Base-by-base conservation (phyloP, 2,797 vertebrate genomes). In the Gadopsis marmoratus region DNA sequence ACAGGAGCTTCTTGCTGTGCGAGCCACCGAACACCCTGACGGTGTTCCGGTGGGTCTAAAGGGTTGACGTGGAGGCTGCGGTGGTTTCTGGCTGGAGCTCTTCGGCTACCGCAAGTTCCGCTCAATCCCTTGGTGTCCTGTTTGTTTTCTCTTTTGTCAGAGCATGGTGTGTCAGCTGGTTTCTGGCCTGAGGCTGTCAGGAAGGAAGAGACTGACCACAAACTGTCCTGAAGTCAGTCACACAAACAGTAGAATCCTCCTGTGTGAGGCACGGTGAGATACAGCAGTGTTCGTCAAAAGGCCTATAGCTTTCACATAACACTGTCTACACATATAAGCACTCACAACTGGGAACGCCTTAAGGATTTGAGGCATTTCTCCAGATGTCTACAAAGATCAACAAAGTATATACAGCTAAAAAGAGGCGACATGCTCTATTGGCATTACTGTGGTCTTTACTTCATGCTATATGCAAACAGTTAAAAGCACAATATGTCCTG, bases 121-220 rank as follows among this genome's bases (percentile, higher is more conserved):
- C 83, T 79, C 79, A 84, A 76, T 84, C 47, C 68, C 71, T 86
- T 87, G 75, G 81, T 81, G 86, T 79, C 58, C 69, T 31, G 73
- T 86, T 92, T 90, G 83, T 86, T 89, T 86, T 88, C 65, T 74
- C 73, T 86, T 71, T 37, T 13, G 61, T 79, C 64, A 74, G 83
- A 89, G 69, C 58, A 0, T 41, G 63, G 55, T 35, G 51, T 71
- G 76, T 61, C 16, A n/a, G 61, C 70, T 26, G 74, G 75, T 76
- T 69, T 23, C 70, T 66, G 71, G 68, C 86, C 78, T 29, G 41
- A 86, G 67, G 73, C 75, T 71, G 79, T 76, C 78, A 82, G 87
- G 88, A 83, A 91, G 89, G 86, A 92, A 90, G 82, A 62, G 39
- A 41, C 68, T 50, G 77, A 81, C 89, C 92, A 77, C 86, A 74